Conservation (phyloP, 2,113 vertebrate species). For the Scomber colias region DNA sequence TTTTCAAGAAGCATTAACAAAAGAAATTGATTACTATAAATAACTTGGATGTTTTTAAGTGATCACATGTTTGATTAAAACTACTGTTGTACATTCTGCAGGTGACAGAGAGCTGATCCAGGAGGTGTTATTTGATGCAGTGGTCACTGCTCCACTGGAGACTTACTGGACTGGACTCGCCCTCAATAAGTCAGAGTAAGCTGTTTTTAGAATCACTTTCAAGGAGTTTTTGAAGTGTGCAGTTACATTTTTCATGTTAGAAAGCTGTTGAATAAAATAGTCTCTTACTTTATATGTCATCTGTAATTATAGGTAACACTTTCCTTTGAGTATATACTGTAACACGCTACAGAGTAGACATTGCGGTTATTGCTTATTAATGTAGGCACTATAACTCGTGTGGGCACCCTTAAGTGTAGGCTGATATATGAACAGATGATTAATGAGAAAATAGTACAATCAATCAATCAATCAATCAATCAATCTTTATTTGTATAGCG, state of each 20-base stretch:
- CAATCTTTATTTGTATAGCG: no score
- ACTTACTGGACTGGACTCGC: slow-evolving; percentile 98
- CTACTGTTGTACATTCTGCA: slow-evolving; percentile 62
- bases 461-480: no score
- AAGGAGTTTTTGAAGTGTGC: background rate
- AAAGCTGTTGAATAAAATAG: background rate
- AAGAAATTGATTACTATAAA: background rate
- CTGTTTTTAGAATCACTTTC: slow-evolving; percentile 2
- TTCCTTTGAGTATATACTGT: no score
- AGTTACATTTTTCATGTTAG: background rate
- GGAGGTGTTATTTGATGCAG: slow-evolving; percentile 97
- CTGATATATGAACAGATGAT: background rate
- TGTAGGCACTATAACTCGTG: background rate
- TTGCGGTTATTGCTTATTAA: no score
- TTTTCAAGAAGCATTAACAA: background rate
- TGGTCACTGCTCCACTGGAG: slow-evolving; percentile 96
- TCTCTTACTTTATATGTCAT: background rate
- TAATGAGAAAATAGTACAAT: background rate
- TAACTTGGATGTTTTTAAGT: background rate
- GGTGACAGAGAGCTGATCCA: slow-evolving; percentile 98
- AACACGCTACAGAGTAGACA: no score
- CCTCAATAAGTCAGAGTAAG: slow-evolving; percentile 98
- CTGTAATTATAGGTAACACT: background rate
- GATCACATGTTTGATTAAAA: slow-evolving; percentile 3
- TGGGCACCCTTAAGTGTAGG: background rate